phyloP scores from a whole-genome alignment of 2,888 invertebrate genomes.

The Papilio elwesi region DNA sequence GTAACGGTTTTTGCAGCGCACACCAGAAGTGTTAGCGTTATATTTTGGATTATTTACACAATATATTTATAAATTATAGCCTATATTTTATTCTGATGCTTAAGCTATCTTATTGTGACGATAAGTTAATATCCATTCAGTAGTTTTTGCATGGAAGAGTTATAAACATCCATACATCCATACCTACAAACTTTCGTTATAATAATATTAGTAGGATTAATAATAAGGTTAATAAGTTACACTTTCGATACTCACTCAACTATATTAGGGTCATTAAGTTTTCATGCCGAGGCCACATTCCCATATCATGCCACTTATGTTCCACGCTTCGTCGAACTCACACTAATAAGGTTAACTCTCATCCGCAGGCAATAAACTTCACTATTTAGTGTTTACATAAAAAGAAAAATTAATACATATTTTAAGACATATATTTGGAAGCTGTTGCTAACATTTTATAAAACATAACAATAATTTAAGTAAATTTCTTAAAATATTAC shows the following conservation, averaged over 20 bases:
- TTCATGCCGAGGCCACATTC: conserved; percentile 19
- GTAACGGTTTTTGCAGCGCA: too few species aligned
- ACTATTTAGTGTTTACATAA: not conserved
- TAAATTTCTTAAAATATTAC: too few species aligned
- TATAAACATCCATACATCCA: too few species aligned
- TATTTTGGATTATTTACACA: too few species aligned
- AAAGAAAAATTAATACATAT: not conserved
- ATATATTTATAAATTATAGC: too few species aligned
- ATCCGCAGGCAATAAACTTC: conserved; percentile 17
- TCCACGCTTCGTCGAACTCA: conserved; percentile 25
- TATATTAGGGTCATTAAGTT: conserved; percentile 25
- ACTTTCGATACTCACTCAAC: conserved; percentile 4
- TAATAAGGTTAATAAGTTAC: not conserved
- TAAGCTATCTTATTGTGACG: too few species aligned
- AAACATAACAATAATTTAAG: not conserved
- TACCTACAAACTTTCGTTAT: too few species aligned
- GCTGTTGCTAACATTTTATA: not conserved
- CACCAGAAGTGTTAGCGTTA: too few species aligned
- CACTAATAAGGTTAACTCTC: conserved; percentile 32
- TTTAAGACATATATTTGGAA: not conserved
- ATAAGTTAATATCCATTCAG: too few species aligned
- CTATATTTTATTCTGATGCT: too few species aligned
- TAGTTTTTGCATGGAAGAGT: too few species aligned
- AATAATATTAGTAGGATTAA: too few species aligned
- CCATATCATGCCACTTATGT: conserved; percentile 30